Conservation (phyloP, 2,113 vertebrate species). For the Panthera uncia region DNA sequence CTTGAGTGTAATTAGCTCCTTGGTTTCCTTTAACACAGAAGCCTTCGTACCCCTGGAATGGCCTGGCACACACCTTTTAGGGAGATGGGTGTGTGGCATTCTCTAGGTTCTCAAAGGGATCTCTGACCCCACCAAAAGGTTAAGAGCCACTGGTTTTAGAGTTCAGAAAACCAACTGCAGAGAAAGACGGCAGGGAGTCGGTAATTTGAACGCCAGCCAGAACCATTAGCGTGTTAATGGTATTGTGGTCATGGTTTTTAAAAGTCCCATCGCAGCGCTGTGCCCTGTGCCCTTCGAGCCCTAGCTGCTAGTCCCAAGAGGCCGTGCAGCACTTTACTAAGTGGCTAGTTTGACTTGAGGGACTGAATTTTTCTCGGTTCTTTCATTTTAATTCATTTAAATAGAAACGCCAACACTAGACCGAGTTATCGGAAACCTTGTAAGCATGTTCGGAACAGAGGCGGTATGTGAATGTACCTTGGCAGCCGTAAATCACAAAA, state of each 20-base stretch:
- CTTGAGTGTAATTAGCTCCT: not conserved
- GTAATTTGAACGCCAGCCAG: not conserved
- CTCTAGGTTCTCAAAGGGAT: not conserved
- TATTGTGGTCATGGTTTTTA: not conserved
- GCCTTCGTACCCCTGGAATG: not conserved
- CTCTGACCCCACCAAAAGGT: not conserved
- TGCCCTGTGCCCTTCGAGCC: not conserved
- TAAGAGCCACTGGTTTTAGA: not conserved
- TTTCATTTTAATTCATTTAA: not conserved
- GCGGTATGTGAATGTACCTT: rapidly evolving
- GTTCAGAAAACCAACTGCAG: not conserved
- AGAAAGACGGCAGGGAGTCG: not conserved
- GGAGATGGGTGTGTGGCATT: not conserved
- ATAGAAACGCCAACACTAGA: not conserved
- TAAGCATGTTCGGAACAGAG: not conserved
- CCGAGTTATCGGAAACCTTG: not conserved
- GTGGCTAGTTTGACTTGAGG: not conserved
- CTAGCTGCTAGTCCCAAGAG: not conserved
- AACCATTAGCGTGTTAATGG: not conserved
- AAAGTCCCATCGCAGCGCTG: not conserved
- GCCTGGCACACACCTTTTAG: not conserved
- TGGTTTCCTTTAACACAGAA: not conserved
- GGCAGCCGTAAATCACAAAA: not conserved
- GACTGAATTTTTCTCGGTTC: not conserved
- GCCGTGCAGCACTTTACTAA: not conserved